These are phyloP conservation scores for Ophion slaviceki DNA, from an alignment of 2,888 invertebrate genomes.

Conservation along the genomic window DNA sequence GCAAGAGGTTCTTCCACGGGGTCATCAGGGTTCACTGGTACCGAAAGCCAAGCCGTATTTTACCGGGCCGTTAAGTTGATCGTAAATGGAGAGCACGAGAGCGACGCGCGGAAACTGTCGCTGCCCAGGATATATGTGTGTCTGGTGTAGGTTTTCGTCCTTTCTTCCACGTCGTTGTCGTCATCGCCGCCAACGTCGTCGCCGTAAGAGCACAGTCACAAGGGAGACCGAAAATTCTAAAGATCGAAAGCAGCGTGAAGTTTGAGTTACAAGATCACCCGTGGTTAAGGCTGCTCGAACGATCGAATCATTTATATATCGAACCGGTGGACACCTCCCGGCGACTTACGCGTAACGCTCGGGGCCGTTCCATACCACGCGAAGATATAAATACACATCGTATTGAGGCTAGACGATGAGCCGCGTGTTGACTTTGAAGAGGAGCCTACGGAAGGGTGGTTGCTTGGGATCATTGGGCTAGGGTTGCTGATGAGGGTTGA, in stretches of 20 bases:
- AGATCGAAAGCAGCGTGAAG: slow-evolving; percentile 66
- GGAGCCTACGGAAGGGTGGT: slow-evolving; percentile 39
- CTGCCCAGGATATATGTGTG: slow-evolving; percentile 38
- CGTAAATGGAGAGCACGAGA: slow-evolving; percentile 71
- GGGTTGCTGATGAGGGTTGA: slow-evolving; percentile 60
- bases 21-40: slow-evolving; percentile 63
- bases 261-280: slow-evolving; percentile 70
- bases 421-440: neutral
- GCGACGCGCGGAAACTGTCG: slow-evolving; percentile 71
- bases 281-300: slow-evolving; percentile 56
- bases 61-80: slow-evolving; percentile 77
- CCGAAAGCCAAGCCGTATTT: slow-evolving; percentile 72
- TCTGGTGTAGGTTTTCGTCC: slow-evolving; percentile 29
- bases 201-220: slow-evolving; percentile 10
- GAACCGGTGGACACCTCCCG: slow-evolving; percentile 39
- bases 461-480: slow-evolving; percentile 4
- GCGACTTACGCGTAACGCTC: slow-evolving; percentile 31
- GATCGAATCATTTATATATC: slow-evolving; percentile 66
- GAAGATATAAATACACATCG: neutral
- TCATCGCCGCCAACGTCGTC: slow-evolving; percentile 22
- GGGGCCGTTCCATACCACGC: neutral
- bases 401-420: neutral
- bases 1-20: slow-evolving; percentile 63
- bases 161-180: slow-evolving; percentile 20
- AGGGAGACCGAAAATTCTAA: slow-evolving; percentile 51